Evolutionary conservation across 2,113 vertebrate genomes (phyloP), one percentile per base, ranked within the genome.

Genomic region (Myanophis thanlyinensis): DNA sequence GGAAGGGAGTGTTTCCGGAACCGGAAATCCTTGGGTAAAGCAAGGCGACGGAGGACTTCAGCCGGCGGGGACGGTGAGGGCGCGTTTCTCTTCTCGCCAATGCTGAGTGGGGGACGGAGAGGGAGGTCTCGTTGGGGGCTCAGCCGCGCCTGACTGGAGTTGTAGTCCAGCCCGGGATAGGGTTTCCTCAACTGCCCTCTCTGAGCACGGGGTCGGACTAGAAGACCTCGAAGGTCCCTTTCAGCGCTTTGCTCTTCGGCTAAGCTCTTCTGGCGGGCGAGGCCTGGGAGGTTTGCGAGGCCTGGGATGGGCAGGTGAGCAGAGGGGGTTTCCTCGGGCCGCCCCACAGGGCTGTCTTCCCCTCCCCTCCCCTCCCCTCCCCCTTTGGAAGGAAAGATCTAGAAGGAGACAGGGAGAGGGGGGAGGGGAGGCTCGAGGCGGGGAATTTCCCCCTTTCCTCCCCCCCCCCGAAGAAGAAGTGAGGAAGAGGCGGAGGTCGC

Each of bases 41-140:
- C 4, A 27, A 46, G 25, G 0, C 8, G 27, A 1, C 18, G 0
- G 62, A 25, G 22, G 27, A 13, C 11, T 23, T 40, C 3, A 13
- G 27, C 6, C 92, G 40, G 89, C 22, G 88, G 88, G 92, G 89
- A 93, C 44, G 89, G 89, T 85, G n/a, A 59, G 80, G 25, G 3
- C 0, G 18, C 2, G 44, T 49, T 22, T 5, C 18, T 0, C 53
- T 54, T 10, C 30, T 0, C 44, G 13, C 0, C 7, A 10, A 3
- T 35, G 40, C 2, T 22, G 56, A 4, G n/a, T n/a, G 11, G 18
- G 4, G 51, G 52, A 87, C 15, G 46, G 30, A 3, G 30, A 1
- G 3, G 46, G 47, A 27, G 23, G 3, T 22, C 18, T n/a, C 10
- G 2, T 44, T 35, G 13, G 73, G 73, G 73, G 8, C 53, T 54